Evolutionary conservation across 2,113 vertebrate genomes (phyloP).

Genomic region (Lanius collurio): DNA sequence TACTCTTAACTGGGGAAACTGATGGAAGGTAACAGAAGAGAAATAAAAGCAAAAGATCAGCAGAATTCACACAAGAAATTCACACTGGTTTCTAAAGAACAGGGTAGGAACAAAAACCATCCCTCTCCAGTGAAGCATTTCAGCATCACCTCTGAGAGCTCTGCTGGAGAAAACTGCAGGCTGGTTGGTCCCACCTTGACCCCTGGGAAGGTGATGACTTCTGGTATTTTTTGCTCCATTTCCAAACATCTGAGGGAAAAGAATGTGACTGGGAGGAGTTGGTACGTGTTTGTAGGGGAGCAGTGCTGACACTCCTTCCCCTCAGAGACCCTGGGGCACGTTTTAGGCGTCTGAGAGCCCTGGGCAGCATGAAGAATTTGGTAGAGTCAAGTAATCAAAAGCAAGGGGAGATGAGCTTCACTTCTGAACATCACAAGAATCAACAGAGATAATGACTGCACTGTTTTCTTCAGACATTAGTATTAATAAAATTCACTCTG

Average conservation of each 20-base stretch:
- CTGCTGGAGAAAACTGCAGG: not conserved
- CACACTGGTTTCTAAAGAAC: not conserved
- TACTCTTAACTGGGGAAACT: not conserved
- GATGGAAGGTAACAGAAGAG: not conserved
- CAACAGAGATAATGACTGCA: not conserved
- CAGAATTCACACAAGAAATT: not conserved
- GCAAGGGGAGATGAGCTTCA: not conserved
- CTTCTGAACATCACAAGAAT: not conserved
- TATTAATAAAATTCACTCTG: slow-evolving; percentile 40
- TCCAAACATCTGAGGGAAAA: not conserved
- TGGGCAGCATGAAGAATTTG: not conserved
- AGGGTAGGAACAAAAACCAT: not conserved
- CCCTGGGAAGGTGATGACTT: not conserved
- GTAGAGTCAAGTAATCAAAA: not conserved
- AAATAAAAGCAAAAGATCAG: not conserved
- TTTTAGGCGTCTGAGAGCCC: not conserved
- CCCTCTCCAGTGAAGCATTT: not conserved
- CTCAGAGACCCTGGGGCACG: not conserved
- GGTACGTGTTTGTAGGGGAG: not conserved
- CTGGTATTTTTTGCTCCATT: not conserved
- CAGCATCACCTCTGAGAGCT: not conserved
- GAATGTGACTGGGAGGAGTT: not conserved
- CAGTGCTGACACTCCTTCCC: not conserved
- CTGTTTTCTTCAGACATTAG: not conserved
- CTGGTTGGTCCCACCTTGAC: not conserved